A percentile compares a stretch with the other conserved stretches of the same genome.
Conservation (phyloP, 2,888 invertebrate genomes). For the Drosophila mulleri region DNA sequence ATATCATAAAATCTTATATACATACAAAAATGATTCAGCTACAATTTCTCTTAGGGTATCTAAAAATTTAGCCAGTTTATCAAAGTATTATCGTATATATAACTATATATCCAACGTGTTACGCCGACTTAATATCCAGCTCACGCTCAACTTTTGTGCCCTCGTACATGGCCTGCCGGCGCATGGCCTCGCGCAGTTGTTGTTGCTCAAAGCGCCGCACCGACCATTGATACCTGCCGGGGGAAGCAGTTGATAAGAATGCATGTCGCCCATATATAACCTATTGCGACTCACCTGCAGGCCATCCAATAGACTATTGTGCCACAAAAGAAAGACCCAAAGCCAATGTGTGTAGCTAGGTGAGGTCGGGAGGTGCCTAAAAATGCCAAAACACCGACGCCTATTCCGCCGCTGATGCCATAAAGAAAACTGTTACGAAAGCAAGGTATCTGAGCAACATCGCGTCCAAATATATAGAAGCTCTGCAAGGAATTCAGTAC, state of each 20-base stretch:
- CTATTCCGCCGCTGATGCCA: slow-evolving; percentile 90
- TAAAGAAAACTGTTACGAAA: slow-evolving; percentile 91
- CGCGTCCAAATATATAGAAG: slow-evolving; percentile 88
- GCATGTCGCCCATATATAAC: background rate
- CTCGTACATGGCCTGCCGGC: slow-evolving; percentile 87
- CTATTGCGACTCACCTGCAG: slow-evolving; percentile 85
- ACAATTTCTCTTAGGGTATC: background rate
- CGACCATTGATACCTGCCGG: slow-evolving; percentile 88
- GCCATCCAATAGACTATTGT: slow-evolving; percentile 90
- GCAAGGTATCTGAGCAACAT: slow-evolving; percentile 91
- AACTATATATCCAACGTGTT: slow-evolving; percentile 30
- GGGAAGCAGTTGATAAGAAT: background rate
- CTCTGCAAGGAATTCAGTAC: slow-evolving; percentile 42
- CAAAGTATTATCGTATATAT: background rate
- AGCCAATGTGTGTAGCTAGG: slow-evolving; percentile 88
- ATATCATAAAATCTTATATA: slow-evolving; percentile 7
- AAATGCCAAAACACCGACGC: slow-evolving; percentile 89
- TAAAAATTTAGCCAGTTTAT: background rate
- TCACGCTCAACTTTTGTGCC: slow-evolving; percentile 87
- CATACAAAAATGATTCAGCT: slow-evolving; percentile 25
- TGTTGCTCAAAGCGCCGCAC: slow-evolving; percentile 88
- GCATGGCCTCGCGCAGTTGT: slow-evolving; percentile 88
- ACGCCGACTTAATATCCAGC: slow-evolving; percentile 73
- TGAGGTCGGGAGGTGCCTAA: slow-evolving; percentile 90
- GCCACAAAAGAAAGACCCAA: slow-evolving; percentile 88